Evolutionary conservation across 2,888 invertebrate species (phyloP).

Genomic region (Norana najaformis): DNA sequence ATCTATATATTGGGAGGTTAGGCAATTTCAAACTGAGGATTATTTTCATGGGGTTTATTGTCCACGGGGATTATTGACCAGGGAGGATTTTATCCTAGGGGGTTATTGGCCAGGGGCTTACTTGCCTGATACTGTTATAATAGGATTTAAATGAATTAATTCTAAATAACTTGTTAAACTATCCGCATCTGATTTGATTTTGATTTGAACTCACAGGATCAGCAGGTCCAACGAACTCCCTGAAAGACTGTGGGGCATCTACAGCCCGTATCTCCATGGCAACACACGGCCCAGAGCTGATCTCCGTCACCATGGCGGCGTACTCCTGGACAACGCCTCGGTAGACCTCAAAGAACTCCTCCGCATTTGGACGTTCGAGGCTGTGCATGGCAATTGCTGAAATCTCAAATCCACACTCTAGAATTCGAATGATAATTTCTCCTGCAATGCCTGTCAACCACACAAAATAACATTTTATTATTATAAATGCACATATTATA

Average conservation of each 20-base stretch:
- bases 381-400: conserved; percentile 68
- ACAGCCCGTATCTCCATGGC: conserved; percentile 75
- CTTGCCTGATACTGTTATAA: no score
- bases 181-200: background rate
- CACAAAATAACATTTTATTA: background rate
- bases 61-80: no score
- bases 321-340: conserved; percentile 68
- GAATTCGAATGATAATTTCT: conserved; percentile 25
- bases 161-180: background rate
- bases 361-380: conserved; percentile 79
- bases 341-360: conserved; percentile 81
- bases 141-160: no score
- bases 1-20: no score
- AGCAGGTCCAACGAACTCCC: conserved; percentile 82
- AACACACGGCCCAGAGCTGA: conserved; percentile 82
- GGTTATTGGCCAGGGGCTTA: no score
- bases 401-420: conserved; percentile 25
- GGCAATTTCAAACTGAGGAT: no score
- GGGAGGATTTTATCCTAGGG: no score
- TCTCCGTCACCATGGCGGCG: conserved; percentile 67
- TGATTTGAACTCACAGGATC: conserved; percentile 76
- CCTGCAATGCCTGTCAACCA: conserved; percentile 26
- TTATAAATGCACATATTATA: no score
- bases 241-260: conserved; percentile 68
- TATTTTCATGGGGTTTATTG: no score